Base-by-base conservation (phyloP, 1,140 invertebrate genomes). In the Pseudomyrmex concolor region DNA sequence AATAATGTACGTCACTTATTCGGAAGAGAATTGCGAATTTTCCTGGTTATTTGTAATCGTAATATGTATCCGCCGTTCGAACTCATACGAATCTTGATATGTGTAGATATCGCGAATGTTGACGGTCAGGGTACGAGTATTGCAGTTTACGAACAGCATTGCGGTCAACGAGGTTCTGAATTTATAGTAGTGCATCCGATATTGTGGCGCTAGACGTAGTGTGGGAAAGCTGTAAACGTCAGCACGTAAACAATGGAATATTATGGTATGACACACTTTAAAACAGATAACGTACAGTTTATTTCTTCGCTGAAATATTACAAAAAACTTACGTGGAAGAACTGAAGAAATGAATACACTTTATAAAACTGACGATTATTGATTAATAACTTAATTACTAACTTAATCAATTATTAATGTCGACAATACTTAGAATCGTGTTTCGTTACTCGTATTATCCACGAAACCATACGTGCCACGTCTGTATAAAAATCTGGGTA, bases 401-500 rank as follows among this genome's bases (percentile, higher is more conserved):
- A 7, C 34, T 34, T 34, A 34, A 34, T 34, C 17, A n/a, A n/a
- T n/a, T n/a, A n/a, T 50, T 12, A 78, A 15, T n/a, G 17, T 19
- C 74, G 45, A 55, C 63, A 77, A 2, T 67, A 77, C 0, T 67
- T 67, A 3, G 51, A 77, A 63, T 77, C 63, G 4, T 12, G 17
- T 77, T 67, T 67, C 8, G 62, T 77, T 45, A 25, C 34, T 22
- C 19, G 2, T 12, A 57, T 55, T 45, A 67, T 77, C 74, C 34
- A 67, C 51, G 74, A 15, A 17, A 67, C 9, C 62, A 77, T 67
- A 43, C 4, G 74, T 17, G 62, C 15, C 13, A 77, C 50, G 12
- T 77, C 63, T 4, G 74, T 77, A n/a, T 67, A 77, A 3, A 66
- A 77, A 77, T 77, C 73, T 19, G 60, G 73, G 12, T 54, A 51